Percentiles rank a stretch among this genome's conserved stretches.
These are phyloP conservation scores for Rhodinocichla rosea DNA, from an alignment of 2,113 vertebrate genomes.

Conservation along the genomic window DNA sequence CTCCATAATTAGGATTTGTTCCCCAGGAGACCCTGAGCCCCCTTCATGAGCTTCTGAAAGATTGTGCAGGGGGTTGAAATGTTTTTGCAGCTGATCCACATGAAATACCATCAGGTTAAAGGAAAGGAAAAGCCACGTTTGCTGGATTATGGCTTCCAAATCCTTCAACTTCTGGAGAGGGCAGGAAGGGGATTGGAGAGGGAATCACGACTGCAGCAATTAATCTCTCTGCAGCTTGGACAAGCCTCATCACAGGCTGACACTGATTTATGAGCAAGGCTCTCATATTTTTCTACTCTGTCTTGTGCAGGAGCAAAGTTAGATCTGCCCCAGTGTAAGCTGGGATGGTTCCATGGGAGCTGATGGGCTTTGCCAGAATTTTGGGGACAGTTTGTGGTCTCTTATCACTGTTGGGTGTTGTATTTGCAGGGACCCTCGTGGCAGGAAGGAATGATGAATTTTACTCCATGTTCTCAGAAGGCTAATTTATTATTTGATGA, in stretches of 20 bases:
- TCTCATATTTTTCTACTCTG: background rate
- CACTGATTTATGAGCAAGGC: background rate
- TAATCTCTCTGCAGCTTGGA: background rate
- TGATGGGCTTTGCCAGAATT: background rate
- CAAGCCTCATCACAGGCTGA: background rate
- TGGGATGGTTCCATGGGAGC: rapidly evolving
- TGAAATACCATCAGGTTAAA: background rate
- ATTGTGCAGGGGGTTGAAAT: background rate
- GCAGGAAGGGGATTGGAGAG: background rate
- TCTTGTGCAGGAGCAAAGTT: background rate
- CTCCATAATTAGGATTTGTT: background rate
- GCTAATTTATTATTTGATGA: no score
- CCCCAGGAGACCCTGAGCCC: background rate
- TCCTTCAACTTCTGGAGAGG: background rate
- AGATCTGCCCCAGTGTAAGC: background rate
- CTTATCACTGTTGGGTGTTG: rapidly evolving
- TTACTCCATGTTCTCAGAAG: no score
- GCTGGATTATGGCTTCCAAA: conserved; percentile 36
- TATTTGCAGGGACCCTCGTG: no score
- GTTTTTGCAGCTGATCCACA: conserved; percentile 53
- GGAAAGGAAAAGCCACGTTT: conserved; percentile 29
- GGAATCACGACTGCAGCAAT: background rate
- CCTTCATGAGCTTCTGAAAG: background rate
- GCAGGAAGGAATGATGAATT: no score
- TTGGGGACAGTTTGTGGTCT: background rate